These are phyloP conservation scores for Hecatera dysodea DNA, from an alignment of 2,888 invertebrate species.

Conservation along the genomic window DNA sequence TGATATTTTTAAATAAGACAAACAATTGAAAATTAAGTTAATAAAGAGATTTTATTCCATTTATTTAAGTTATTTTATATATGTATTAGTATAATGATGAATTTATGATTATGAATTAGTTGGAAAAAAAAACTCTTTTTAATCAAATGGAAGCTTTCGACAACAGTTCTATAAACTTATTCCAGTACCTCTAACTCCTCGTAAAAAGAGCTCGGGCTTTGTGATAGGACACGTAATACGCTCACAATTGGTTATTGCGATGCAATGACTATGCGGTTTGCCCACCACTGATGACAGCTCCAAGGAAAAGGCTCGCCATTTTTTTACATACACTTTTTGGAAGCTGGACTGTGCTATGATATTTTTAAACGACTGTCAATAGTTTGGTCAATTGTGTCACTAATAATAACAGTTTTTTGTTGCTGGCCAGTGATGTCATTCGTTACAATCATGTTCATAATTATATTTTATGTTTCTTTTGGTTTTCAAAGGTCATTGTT, in stretches of 20 bases:
- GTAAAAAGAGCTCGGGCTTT: slow-evolving; percentile 84
- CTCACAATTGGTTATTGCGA: slow-evolving; percentile 91
- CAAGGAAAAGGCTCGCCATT: slow-evolving; percentile 77
- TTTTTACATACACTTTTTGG: slow-evolving; percentile 66
- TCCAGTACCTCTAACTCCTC: slow-evolving; percentile 69
- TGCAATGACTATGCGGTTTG: slow-evolving; percentile 90
- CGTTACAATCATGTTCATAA: slow-evolving; percentile 38
- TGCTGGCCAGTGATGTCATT: slow-evolving; percentile 33
- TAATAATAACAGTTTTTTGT: slow-evolving; percentile 43
- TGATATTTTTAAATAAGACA: neutral
- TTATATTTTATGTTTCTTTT: slow-evolving; percentile 26
- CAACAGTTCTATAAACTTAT: slow-evolving; percentile 19
- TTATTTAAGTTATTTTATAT: too few species aligned
- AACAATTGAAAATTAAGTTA: too few species aligned
- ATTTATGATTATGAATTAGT: too few species aligned
- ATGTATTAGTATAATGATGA: too few species aligned
- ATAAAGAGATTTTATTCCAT: too few species aligned
- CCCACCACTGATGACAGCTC: slow-evolving; percentile 76
- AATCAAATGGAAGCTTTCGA: neutral
- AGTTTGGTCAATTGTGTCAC: slow-evolving; percentile 39
- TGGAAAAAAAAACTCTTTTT: too few species aligned
- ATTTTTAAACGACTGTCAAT: slow-evolving; percentile 57
- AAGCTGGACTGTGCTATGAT: slow-evolving; percentile 10
- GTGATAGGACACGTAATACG: slow-evolving; percentile 89
- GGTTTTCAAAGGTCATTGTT: slow-evolving; percentile 14